Conservation (phyloP, 2,113 vertebrate genomes). For the Phyllostomus discolor region DNA sequence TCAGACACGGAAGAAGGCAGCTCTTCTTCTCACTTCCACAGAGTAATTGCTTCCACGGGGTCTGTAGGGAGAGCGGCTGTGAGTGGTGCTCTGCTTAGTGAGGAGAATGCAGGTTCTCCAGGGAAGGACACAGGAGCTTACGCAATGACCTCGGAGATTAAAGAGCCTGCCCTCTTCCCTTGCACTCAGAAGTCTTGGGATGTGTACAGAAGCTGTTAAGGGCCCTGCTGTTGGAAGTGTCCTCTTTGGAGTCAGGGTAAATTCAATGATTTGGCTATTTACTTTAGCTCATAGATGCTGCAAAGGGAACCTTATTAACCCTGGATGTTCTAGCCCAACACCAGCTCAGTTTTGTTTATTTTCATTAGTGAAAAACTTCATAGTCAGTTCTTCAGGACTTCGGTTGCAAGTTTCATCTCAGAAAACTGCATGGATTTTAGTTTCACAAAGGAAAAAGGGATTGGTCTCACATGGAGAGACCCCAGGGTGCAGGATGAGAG, state of each 20-base stretch:
- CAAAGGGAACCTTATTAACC: neutral
- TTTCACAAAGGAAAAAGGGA: neutral
- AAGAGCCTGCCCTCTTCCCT: neutral
- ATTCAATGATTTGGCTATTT: neutral
- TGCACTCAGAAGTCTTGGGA: neutral
- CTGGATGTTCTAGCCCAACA: neutral
- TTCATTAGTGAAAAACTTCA: neutral
- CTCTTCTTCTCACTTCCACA: too few species aligned
- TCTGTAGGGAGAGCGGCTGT: neutral
- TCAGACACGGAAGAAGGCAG: neutral
- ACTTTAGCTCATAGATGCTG: neutral
- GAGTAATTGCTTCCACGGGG: neutral
- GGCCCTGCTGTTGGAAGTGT: neutral
- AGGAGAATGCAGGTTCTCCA: neutral
- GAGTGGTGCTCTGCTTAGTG: neutral
- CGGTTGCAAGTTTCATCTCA: neutral
- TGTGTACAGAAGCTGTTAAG: slow-evolving; percentile 11
- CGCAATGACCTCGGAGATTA: neutral
- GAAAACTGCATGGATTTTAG: neutral
- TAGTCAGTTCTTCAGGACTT: neutral
- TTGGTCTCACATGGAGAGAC: neutral
- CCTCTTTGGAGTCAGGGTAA: neutral
- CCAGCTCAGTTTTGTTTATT: neutral
- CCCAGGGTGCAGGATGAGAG: neutral
- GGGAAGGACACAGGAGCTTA: neutral